phyloP scores from a whole-genome alignment of 1,140 invertebrate species.

The Dinoponera quadriceps region DNA sequence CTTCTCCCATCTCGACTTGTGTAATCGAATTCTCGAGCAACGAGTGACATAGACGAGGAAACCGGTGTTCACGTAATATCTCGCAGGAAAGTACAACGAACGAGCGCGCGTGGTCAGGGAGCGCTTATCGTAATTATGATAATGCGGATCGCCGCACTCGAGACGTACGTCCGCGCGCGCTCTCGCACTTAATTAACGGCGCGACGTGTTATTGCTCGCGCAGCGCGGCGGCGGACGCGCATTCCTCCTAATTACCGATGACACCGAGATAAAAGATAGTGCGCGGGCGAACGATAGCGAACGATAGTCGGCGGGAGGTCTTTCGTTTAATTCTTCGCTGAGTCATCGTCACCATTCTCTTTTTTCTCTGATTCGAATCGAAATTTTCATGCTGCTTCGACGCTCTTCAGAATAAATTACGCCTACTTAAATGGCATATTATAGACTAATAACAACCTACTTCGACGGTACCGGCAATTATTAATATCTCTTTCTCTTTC shows the following conservation, averaged over 20 bases:
- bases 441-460: too few species aligned
- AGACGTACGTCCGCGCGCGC: neutral
- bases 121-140: constrained; percentile 14
- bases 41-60: too few species aligned
- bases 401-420: too few species aligned
- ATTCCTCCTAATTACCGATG: neutral
- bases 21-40: neutral
- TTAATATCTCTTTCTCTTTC: too few species aligned
- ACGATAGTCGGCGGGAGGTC: neutral
- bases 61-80: too few species aligned
- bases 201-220: neutral
- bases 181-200: constrained; percentile 19
- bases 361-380: too few species aligned
- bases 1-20: neutral
- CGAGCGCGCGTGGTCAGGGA: neutral
- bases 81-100: neutral
- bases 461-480: too few species aligned
- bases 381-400: too few species aligned
- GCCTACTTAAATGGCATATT: too few species aligned
- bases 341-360: neutral
- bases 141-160: constrained; percentile 5
- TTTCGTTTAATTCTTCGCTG: constrained; percentile 6
- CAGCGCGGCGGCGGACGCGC: neutral
- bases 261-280: neutral
- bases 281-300: neutral